Conservation (phyloP, 2,113 vertebrate species). For the Aldabrachelys gigantea region DNA sequence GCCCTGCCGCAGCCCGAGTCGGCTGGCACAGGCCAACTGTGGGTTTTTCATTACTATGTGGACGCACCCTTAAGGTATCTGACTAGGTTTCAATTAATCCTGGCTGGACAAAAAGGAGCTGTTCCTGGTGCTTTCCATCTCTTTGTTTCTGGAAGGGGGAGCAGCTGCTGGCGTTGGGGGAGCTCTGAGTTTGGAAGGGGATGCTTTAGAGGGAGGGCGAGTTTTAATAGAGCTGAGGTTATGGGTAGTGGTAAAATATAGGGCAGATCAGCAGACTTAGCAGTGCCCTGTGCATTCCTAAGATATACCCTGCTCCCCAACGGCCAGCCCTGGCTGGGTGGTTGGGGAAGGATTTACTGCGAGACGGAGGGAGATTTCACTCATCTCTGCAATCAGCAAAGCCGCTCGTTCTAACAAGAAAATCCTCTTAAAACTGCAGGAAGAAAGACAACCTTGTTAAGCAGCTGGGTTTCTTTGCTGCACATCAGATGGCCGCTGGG, state of each 20-base stretch:
- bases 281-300: accelerated
- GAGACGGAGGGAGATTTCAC: neutral
- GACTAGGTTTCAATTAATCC: neutral
- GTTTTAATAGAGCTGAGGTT: neutral
- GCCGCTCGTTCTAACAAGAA: neutral
- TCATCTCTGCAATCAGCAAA: neutral
- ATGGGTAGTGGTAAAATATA: accelerated
- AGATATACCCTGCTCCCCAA: too few species aligned
- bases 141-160: accelerated
- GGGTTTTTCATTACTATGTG: neutral
- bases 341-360: neutral
- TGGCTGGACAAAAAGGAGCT: neutral
- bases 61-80: neutral
- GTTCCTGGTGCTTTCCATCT: neutral
- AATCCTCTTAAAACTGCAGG: constrained; percentile 11
- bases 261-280: accelerated
- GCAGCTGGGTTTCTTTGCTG: neutral
- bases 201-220: neutral
- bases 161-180: accelerated
- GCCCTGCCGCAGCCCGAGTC: too few species aligned
- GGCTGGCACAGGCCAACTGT: too few species aligned
- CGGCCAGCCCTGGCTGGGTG: accelerated
- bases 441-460: neutral
- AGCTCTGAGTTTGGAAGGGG: neutral
- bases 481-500: accelerated